Conservation (phyloP, 1,140 invertebrate genomes). For the Rhynchophorus ferrugineus region DNA sequence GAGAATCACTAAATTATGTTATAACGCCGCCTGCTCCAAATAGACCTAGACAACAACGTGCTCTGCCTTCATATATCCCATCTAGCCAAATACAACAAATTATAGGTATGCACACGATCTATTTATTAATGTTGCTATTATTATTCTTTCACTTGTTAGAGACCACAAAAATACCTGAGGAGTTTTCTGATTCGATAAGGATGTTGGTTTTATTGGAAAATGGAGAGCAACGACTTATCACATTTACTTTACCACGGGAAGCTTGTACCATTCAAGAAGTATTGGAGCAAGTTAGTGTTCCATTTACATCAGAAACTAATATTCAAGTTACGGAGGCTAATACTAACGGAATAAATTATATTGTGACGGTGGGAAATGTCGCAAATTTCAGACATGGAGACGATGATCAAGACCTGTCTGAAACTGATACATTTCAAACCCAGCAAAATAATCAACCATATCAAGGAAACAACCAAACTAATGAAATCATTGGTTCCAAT, state of each 20-base stretch:
- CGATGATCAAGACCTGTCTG: constrained; percentile 7
- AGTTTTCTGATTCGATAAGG: constrained; percentile 47
- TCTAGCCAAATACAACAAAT: constrained; percentile 37
- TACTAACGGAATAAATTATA: constrained; percentile 63
- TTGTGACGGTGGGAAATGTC: constrained; percentile 56
- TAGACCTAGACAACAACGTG: constrained; percentile 22
- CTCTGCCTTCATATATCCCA: constrained; percentile 32
- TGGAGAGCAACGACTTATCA: constrained; percentile 69
- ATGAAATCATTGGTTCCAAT: too few relatives aligned
- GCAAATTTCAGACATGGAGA: constrained; percentile 11
- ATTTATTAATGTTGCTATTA: too few relatives aligned
- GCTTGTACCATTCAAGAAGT: constrained; percentile 72
- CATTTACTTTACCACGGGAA: constrained; percentile 68
- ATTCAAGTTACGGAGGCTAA: constrained; percentile 64
- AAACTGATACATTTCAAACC: neutral
- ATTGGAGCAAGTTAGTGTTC: constrained; percentile 63
- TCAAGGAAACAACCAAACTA: too few relatives aligned
- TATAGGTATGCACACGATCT: constrained; percentile 36
- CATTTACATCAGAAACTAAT: constrained; percentile 53
- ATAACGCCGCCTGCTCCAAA: constrained; percentile 30
- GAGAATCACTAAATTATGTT: constrained; percentile 26
- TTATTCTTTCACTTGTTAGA: too few relatives aligned
- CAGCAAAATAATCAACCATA: too few relatives aligned
- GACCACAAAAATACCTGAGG: constrained; percentile 31
- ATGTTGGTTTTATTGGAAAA: constrained; percentile 66